phyloP scores from a whole-genome alignment of 2,797 vertebrate species.

The Hippopotamyrus pictus region DNA sequence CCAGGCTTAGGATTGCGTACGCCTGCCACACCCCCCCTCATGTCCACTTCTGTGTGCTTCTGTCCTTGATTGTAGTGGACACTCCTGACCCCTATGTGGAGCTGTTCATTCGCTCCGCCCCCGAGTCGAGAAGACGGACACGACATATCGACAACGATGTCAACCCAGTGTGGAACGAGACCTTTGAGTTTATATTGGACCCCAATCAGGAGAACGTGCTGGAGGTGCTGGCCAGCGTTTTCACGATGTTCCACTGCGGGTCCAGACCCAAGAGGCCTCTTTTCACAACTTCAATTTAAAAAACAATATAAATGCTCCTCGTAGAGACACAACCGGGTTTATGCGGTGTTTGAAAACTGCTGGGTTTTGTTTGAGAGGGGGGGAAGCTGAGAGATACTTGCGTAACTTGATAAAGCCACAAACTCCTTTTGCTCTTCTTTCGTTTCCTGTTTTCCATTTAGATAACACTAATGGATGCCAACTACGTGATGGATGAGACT shows the following conservation, averaged over 20 bases:
- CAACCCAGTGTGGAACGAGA: slow-evolving; percentile 90
- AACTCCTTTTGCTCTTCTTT: background rate
- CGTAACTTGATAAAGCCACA: background rate
- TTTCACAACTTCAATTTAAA: background rate
- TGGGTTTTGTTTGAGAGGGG: background rate
- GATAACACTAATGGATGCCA: slow-evolving; percentile 96
- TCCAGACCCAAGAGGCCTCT: background rate
- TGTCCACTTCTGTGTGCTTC: background rate
- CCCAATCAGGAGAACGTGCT: slow-evolving; percentile 74
- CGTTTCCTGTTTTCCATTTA: slow-evolving; percentile 43
- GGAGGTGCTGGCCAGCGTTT: background rate
- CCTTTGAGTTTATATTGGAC: slow-evolving; percentile 88
- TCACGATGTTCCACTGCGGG: background rate
- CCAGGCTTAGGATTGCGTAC: background rate
- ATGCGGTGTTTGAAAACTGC: background rate
- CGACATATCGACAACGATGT: slow-evolving; percentile 90
- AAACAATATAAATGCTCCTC: background rate
- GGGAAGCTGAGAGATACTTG: background rate
- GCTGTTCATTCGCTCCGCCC: slow-evolving; percentile 83
- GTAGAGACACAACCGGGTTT: background rate
- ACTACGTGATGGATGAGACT: slow-evolving; percentile 96
- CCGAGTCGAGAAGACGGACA: slow-evolving; percentile 87
- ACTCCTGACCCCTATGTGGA: slow-evolving; percentile 97
- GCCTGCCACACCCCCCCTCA: background rate
- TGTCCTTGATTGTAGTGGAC: slow-evolving; percentile 68